Conservation (phyloP, 2,113 vertebrate genomes). For the Stigmatopora argus region DNA sequence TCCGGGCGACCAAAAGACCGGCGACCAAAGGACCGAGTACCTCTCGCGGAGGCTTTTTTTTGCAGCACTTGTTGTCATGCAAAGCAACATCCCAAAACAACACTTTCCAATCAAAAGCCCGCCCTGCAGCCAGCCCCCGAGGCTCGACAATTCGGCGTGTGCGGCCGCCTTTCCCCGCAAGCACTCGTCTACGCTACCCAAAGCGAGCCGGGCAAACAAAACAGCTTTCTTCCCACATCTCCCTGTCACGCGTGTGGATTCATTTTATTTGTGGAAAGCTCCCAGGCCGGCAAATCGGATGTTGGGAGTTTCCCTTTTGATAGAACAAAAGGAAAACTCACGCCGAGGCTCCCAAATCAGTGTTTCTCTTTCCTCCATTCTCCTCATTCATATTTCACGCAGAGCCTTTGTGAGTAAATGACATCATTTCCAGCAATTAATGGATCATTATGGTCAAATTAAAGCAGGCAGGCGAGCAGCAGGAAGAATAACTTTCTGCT, state of each 20-base stretch:
- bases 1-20: too few relatives aligned
- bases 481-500: constrained; percentile 23
- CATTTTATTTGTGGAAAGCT: constrained; percentile 14
- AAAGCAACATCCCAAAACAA: not conserved
- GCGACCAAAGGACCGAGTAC: too few relatives aligned
- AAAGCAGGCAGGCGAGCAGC: constrained; percentile 23
- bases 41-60: too few relatives aligned
- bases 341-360: constrained; percentile 32
- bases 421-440: constrained; percentile 23
- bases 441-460: constrained; percentile 14
- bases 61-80: not conserved
- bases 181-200: constrained; percentile 20
- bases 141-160: constrained; percentile 10
- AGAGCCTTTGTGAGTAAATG: constrained; percentile 4
- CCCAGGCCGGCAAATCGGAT: constrained; percentile 28
- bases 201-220: constrained; percentile 15
- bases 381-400: not conserved
- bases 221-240: constrained; percentile 26
- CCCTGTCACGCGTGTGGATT: constrained; percentile 20
- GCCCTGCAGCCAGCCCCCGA: not conserved
- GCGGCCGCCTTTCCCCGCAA: not conserved
- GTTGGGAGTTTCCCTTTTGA: constrained; percentile 27
- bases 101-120: not conserved
- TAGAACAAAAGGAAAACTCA: constrained; percentile 26
- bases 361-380: not conserved